phyloP scores from a whole-genome alignment of 2,888 invertebrate genomes.

The Orthosia incerta region DNA sequence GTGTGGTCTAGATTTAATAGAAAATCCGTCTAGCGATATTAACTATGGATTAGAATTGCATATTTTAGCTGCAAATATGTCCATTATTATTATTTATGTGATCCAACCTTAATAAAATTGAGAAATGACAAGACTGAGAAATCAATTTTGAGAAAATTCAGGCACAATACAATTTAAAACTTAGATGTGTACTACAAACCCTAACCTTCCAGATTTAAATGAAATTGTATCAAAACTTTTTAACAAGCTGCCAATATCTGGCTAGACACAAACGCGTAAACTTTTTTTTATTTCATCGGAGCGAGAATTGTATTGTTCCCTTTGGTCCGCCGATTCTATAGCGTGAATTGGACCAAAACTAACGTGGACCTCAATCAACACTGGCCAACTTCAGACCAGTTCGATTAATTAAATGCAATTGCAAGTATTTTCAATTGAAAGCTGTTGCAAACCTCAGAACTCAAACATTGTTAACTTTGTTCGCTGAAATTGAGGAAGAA shows the following conservation, averaged over 20 bases:
- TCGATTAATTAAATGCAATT: slow-evolving; percentile 37
- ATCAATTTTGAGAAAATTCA: not conserved
- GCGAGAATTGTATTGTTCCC: slow-evolving; percentile 7
- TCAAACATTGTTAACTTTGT: slow-evolving; percentile 12
- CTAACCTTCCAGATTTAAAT: not conserved
- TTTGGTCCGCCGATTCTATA: not conserved
- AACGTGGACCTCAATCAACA: slow-evolving; percentile 48
- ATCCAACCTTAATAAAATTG: not conserved
- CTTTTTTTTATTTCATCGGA: slow-evolving; percentile 22
- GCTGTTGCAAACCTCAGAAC: slow-evolving; percentile 3
- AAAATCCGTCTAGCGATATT: not conserved
- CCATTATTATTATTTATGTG: not conserved
- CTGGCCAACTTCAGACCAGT: slow-evolving; percentile 9
- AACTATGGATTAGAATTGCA: not conserved
- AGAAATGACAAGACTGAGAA: too few relatives aligned
- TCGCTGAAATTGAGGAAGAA: slow-evolving; percentile 3
- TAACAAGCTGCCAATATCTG: slow-evolving; percentile 14
- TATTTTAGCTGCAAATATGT: not conserved
- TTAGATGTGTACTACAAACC: not conserved
- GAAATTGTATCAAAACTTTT: slow-evolving; percentile 5
- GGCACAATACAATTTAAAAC: not conserved
- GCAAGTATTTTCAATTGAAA: slow-evolving; percentile 48
- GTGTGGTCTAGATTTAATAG: not conserved
- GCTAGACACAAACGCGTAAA: not conserved
- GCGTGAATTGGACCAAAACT: not conserved